phyloP scores from a whole-genome alignment of 2,888 invertebrate genomes.

The Eugnorisma glareosa region DNA sequence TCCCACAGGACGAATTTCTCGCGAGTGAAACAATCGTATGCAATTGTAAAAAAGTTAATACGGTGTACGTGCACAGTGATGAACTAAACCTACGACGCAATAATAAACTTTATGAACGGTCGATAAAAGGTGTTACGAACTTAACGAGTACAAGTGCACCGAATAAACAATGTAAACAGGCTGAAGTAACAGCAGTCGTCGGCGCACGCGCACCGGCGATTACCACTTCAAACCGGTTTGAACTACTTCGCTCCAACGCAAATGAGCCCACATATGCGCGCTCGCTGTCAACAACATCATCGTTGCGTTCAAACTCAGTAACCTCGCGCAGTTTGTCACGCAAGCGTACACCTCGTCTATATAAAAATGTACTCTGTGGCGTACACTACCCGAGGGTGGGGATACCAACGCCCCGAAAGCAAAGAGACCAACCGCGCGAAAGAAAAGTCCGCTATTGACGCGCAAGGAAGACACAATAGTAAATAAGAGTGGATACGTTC shows the following conservation, averaged over 20 bases:
- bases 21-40: background rate
- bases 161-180: background rate
- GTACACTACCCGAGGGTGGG: too few species aligned
- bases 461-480: too few species aligned
- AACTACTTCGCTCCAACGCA: background rate
- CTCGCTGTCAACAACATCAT: background rate
- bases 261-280: background rate
- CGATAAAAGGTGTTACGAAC: background rate
- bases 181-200: background rate
- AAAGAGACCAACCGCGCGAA: too few species aligned
- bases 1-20: background rate
- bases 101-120: background rate
- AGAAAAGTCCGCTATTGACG: too few species aligned
- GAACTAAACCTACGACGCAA: background rate
- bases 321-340: too few species aligned
- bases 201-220: background rate
- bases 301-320: too few species aligned
- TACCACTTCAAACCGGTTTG: background rate
- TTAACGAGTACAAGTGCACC: background rate
- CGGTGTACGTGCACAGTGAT: background rate
- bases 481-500: too few species aligned
- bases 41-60: constrained; percentile 1
- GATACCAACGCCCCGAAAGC: too few species aligned
- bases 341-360: too few species aligned
- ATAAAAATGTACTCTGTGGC: too few species aligned